Base-by-base conservation (phyloP, 2,113 vertebrate genomes). In the Stigmatopora argus region DNA sequence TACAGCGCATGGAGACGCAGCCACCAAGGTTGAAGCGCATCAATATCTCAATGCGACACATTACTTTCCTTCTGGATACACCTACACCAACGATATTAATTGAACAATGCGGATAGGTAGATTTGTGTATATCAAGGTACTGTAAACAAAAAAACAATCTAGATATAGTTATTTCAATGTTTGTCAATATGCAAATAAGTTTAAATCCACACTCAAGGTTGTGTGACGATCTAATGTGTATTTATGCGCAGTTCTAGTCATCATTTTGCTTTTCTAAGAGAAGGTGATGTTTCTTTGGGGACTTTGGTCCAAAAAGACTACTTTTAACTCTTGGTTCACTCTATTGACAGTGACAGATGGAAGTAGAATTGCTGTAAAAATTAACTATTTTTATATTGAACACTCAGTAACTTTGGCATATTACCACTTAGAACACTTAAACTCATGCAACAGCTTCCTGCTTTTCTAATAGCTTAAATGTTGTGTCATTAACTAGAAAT, bases 1-100 rank as follows among this genome's bases (percentile, higher is more conserved):
- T 70, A 14, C 26, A 56, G 56, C 58, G 64, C 61, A 64, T 15
- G 55, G 18, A 5, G 19, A 26, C 46, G 4, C 64, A 12, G 72
- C 57, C 44, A 1, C 70, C 72, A 79, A 83, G 73, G 78, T 72
- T 83, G 74, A 73, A 69, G 48, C 48, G 52, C 74, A 69, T 71
- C 75, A 65, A 77, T 79, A 74, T 46, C 41, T 62, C 62, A 73
- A 67, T 66, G 53, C 65, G 63, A 38, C 13, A 38, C 67, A n/a
- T 35, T 17, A 41, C 57, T 59, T 59, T 11, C 34, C 4, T 31
- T 59, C 34, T n/a, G 23, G 13, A 46, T 9, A 69, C 10, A 69
- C 59, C 41, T 19, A 66, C 6, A 59, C 73, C 74, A 31, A 31
- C 26, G 26, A 38, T 72, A 74, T 78, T 78, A 82, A 81, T 82